Base-by-base conservation (phyloP, 92 coral and sea anemone genomes). In the Porites evermanni region DNA sequence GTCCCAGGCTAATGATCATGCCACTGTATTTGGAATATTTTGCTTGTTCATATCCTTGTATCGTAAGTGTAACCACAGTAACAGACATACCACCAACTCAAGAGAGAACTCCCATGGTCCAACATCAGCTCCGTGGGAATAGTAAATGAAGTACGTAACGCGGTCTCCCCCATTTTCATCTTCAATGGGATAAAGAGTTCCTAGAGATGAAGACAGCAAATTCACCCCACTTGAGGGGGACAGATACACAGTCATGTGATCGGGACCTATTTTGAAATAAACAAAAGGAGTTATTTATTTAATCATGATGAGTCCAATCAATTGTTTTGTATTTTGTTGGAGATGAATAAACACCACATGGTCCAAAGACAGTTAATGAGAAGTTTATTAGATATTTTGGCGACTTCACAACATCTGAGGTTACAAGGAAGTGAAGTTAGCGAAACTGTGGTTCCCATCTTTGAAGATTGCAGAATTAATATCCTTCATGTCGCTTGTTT, bases 51-150 rank as follows among this genome's bases (percentile, higher is more conserved):
- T 38, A 38, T 38, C 47, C 47, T 38, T 38, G 47, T 38, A 6
- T 38, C 47, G 0, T 38, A 38, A 38, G 47, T 38, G 47, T 38
- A 38, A 38, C 47, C 47, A 38, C 47, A 38, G 47, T 38, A 38
- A 38, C 47, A 3, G 53, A 74, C 86, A 74, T 74, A 93, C 97
- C 79, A 87, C 17, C 13, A 95, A 71, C 11, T 92, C 95, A 7
- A 97, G 67, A 79, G 93, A 93, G 56, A 97, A 86, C 53, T 86
- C 87, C 99, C 99, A 97, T 6, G 98, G 98, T 17, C 88, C 96
- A 64, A 90, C 83, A 61, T 90, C 90, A 52, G 79, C 64, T 19
- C 98, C 98, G 72, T 97, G 98, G 8, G 98, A 97, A 75, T 97
- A 97, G 88, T 83, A 97, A 24, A 97, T 79, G 75, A 97, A 97